A percentile compares a stretch with the other conserved stretches of the same genome.
Conservation (phyloP, 2,113 vertebrate genomes). For the Lepus europaeus region DNA sequence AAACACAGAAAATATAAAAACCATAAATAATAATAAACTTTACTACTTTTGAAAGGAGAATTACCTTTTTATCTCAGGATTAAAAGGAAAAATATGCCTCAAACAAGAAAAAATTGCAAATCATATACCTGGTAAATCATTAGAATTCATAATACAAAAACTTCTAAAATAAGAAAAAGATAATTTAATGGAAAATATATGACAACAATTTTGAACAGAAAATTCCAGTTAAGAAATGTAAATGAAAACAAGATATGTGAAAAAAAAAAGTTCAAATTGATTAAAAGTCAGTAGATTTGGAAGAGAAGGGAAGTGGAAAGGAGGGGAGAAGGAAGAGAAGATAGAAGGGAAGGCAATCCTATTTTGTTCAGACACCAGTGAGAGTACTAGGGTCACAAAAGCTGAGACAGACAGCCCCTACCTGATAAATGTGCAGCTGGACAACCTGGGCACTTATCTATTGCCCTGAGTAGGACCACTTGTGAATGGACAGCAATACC, state of each 20-base stretch:
- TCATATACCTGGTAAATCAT: background rate
- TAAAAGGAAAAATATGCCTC: background rate
- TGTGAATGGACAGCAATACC: background rate
- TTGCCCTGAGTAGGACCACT: background rate
- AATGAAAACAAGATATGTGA: background rate
- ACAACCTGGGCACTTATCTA: background rate
- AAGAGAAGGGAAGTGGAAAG: background rate
- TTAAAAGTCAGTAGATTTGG: background rate
- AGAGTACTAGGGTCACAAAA: background rate
- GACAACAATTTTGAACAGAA: background rate
- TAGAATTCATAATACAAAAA: constrained; percentile 16
- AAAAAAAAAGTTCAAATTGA: background rate
- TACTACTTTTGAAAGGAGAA: background rate
- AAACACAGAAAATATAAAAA: constrained; percentile 6
- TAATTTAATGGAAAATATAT: background rate
- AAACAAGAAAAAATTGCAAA: background rate
- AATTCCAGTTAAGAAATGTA: background rate
- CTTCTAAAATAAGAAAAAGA: background rate
- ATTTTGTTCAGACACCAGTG: background rate
- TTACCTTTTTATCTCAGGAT: background rate
- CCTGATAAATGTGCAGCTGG: background rate
- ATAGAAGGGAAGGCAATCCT: background rate
- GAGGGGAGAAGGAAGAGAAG: background rate
- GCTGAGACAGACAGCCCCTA: background rate
- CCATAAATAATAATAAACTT: background rate